Evolutionary conservation across 1,140 invertebrate species (phyloP), one percentile per base, ranked within the genome.

Genomic region (Geopemphigus sp.): DNA sequence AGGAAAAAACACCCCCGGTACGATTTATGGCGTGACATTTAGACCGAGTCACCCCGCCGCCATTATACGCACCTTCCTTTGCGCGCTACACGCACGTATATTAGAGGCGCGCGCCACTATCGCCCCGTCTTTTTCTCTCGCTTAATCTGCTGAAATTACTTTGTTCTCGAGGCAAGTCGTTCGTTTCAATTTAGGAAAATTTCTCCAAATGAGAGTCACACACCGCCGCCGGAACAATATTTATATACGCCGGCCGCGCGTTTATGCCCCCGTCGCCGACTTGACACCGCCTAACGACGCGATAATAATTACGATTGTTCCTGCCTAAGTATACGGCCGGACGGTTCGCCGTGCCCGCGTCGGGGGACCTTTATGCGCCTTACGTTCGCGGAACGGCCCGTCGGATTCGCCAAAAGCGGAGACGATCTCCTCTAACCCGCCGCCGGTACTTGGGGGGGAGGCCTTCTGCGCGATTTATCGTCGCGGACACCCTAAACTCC

Each of bases 71-170:
- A 10, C 47, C 47, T 22, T 14, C 39, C 64, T 17, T 66, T 45
- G n/a, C n/a, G 22, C 64, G 22, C n/a, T 68, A 24, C 53, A 19
- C 15, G 0, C 5, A 4, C 53, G 50, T 53, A 45, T 14, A 15
- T 8, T 15, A 14, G n/a, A n/a, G 32, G 32, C 32, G 8, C 32
- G n/a, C 32, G 32, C 32, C 32, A 39, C 8, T 68, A 66, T 2
- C 63, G 29, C 22, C 15, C 47, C 64, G 50, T 54, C 68, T 24
- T 72, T 72, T 72, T 72, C 47, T 72, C 50, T 72, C 68, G 87
- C 97, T 57, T 92, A 91, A 85, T 92, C 95, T 87, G 92, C 92
- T 45, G 87, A 90, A 86, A 92, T 92, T 88, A 85, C 56, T 81
- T 63, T 80, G 54, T 59, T 81, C 59, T 47, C 64, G 11, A 47